Evolutionary conservation across 2,797 vertebrate genomes (phyloP).

Genomic region (Mormyrops attenuatus): DNA sequence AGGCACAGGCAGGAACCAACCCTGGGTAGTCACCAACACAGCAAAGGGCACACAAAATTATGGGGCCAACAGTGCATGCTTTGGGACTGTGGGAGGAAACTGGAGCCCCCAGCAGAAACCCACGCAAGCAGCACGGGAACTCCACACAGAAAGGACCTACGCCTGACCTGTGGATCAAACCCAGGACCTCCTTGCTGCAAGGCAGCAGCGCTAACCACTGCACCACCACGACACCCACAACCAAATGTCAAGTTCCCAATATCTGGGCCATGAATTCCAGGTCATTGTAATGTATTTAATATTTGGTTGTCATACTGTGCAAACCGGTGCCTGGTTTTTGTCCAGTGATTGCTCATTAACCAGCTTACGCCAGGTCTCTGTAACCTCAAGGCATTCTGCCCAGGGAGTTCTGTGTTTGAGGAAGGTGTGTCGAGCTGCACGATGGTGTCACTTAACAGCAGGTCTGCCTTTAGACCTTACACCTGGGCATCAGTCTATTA

Average conservation of each 20-base stretch:
- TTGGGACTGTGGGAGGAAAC: background rate
- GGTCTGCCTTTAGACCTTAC: background rate
- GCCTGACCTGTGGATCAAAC: background rate
- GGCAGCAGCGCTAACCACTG: background rate
- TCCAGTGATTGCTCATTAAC: background rate
- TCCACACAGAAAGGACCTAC: background rate
- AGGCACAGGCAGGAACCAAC: too few relatives aligned
- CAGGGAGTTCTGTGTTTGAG: background rate
- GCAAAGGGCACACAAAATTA: too few relatives aligned
- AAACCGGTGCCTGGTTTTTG: background rate
- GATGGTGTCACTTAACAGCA: background rate
- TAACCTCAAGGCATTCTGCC: background rate
- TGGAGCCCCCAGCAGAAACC: background rate
- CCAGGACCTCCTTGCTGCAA: background rate
- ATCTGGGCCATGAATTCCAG: background rate
- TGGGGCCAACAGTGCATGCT: too few relatives aligned
- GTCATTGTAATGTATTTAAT: background rate
- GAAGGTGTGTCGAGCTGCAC: background rate
- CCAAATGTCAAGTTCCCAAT: background rate
- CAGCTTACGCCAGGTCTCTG: background rate
- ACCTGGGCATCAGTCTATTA: background rate
- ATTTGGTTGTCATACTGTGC: background rate
- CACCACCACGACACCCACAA: background rate
- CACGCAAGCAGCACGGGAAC: background rate
- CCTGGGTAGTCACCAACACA: too few relatives aligned